phyloP scores from a whole-genome alignment of 2,797 vertebrate genomes.

The Falco novaeseelandiae region DNA sequence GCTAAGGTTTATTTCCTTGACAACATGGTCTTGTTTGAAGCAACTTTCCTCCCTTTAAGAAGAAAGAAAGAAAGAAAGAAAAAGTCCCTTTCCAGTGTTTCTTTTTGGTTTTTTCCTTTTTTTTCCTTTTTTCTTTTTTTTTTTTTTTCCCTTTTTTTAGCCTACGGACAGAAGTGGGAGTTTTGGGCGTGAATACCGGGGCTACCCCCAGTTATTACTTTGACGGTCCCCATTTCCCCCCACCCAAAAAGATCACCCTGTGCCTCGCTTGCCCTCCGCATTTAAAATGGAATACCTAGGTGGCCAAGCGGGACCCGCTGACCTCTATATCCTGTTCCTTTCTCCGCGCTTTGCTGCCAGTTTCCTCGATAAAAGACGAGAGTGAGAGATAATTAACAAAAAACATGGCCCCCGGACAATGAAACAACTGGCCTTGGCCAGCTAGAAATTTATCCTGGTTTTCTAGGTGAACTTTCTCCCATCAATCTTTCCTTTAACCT shows the following conservation, averaged over 20 bases:
- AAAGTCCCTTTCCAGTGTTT: constrained; percentile 40
- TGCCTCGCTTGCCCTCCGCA: constrained; percentile 27
- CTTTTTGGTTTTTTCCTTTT: background rate
- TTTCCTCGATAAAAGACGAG: constrained; percentile 80
- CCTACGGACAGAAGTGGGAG: background rate
- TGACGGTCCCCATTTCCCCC: background rate
- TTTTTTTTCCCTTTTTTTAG: accelerated
- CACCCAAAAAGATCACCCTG: background rate
- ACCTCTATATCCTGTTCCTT: constrained; percentile 95
- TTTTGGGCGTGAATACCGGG: background rate
- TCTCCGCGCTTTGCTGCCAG: constrained; percentile 83
- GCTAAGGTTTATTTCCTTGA: constrained; percentile 82
- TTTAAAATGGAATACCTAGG: constrained; percentile 87
- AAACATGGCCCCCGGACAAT: constrained; percentile 86
- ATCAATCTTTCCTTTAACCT: constrained; percentile 98
- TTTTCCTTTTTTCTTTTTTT: accelerated
- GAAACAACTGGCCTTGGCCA: constrained; percentile 85
- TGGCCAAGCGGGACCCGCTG: constrained; percentile 91
- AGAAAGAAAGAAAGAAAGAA: constrained; percentile 39
- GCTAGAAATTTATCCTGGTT: constrained; percentile 80
- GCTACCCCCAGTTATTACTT: background rate
- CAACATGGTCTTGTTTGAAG: constrained; percentile 79
- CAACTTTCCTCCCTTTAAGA: constrained; percentile 69
- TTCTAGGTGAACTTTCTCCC: constrained; percentile 87
- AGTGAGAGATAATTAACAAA: constrained; percentile 97